Base-by-base conservation (phyloP, 2,797 vertebrate genomes). In the Coracias cyanogaster region DNA sequence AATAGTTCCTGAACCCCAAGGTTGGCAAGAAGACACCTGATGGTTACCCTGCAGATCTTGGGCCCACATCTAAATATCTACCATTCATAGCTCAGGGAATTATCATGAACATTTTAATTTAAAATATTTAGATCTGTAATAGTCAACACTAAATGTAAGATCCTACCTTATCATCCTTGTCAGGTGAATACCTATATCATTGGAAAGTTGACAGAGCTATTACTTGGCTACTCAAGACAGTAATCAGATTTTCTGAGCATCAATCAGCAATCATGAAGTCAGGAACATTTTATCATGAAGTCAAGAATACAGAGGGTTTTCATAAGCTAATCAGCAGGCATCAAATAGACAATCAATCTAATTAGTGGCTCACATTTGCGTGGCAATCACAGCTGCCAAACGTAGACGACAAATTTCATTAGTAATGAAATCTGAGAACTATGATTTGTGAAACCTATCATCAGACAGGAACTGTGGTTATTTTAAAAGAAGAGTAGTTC, bases 321-420 rank as follows among this genome's bases (percentile, higher is more conserved):
- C 97, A 97, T 97, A 97, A 98, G 97, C 97, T 98, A 98, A 98
- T 98, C 98, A 98, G 95, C 97, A 98, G 94, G 94, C 97, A 97
- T 98, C 98, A 98, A 97, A 98, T 97, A 98, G 98, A 98, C 97
- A 98, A 98, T 98, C 98, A 98, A 98, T 98, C 97, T 98, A 98
- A 98, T 98, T 98, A 98, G 98, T 97, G 91, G 96, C 86, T 98
- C 97, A 93, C 91, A 98, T 97, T 98, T 96, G 78, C 88, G 95
- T 98, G 96, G 97, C 97, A 98, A 98, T 97, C 98, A 98, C 95
- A 97, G 93, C 96, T 96, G 95, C 95, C 96, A 97, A 97, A 97
- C 77, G 95, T 95, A 97, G 94, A 97, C 78, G 94, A 98, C 86
- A 94, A 96, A 97, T 97, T 97, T 98, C 97, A 98, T 98, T 98